Evolutionary conservation across 1,140 invertebrate genomes (phyloP), one percentile per base, ranked within the genome.

Genomic region (Dermatophagoides farinae): DNA sequence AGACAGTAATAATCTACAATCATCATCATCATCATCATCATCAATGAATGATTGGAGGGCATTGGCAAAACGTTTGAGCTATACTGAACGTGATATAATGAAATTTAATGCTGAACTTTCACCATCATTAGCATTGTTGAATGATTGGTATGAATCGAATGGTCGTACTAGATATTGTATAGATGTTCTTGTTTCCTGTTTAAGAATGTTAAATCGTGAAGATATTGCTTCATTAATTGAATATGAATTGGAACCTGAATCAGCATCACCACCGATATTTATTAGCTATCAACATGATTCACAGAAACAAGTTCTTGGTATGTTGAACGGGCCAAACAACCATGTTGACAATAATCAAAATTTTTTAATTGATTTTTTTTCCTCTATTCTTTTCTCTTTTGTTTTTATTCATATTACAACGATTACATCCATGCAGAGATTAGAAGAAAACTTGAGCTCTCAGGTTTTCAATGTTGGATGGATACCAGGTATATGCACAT

Each of bases 391-490:
- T 31, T 31, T 31, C 8, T 31, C 31, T 31, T 2, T 31, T 31
- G 31, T 31, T 31, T 2, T 31, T 31, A 8, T 31, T 31, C 2
- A 4, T n/a, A n/a, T n/a, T n/a, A n/a, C n/a, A n/a, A n/a, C 8
- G 31, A 31, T 31, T 8, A 31, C 8, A 50, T 20, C 18, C 2
- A 25, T 41, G 12, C 16, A 60, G 58, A 66, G 9, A 58, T 75
- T 9, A 57, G 72, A 46, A 68, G 72, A 31, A 64, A 67, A 47
- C 65, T 76, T 25, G 73, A 75, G 58, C 66, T 70, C 31, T 64
- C 68, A 11, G 74, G 74, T 5, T 73, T 70, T 61, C 67, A 69
- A 20, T 75, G 73, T 64, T 76, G 74, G 72, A 75, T 75, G 73
- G 74, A 76, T 63, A 60, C 58, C 1, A 60, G 58, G 58, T 60